Base-by-base conservation (phyloP, 2,797 vertebrate species). In the Acipenser transmontanus region DNA sequence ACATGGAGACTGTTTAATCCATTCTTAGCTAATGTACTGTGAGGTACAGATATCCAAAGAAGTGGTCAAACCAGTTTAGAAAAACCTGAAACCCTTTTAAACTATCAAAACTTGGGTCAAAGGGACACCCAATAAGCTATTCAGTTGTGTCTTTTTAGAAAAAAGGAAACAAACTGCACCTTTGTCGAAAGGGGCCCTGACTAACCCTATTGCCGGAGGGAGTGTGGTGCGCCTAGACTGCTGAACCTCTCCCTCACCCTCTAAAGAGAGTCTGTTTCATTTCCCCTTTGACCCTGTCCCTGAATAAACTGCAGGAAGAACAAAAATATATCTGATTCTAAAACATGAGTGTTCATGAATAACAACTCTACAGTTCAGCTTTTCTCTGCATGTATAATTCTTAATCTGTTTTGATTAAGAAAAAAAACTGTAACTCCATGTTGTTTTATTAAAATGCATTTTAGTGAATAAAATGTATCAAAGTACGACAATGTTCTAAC, bases 251-350 rank as follows among this genome's bases (percentile, higher is more conserved):
- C 61, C 85, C 84, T 88, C 83, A 87, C 80, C 78, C 86, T 87
- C 80, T 85, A 89, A 89, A 90, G 81, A 81, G 87, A 84, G 47
- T 88, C 85, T 90, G 86, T 83, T 87, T 90, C 88, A 87, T 88
- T 88, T 89, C 82, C 84, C 89, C 82, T 78, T 75, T 90, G 86
- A 91, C 88, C 90, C 64, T 52, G 78, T 81, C 77, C 78, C 69
- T 78, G 77, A 89, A 85, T 88, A 77, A 82, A 82, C 83, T 80
- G 77, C 82, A 89, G 86, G 84, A 84, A 87, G 90, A 89, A 87
- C 82, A 88, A 72, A 59, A 79, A 84, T 84, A 88, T 87, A 89
- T 83, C 83, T 76, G 88, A 91, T 91, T 68, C 78, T 81, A 81
- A 84, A 85, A 88, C 80, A 80, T 73, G 75, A 72, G 72, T 69